Evolutionary conservation across 2,113 vertebrate species (phyloP).

Genomic region (Solenodon paradoxus): DNA sequence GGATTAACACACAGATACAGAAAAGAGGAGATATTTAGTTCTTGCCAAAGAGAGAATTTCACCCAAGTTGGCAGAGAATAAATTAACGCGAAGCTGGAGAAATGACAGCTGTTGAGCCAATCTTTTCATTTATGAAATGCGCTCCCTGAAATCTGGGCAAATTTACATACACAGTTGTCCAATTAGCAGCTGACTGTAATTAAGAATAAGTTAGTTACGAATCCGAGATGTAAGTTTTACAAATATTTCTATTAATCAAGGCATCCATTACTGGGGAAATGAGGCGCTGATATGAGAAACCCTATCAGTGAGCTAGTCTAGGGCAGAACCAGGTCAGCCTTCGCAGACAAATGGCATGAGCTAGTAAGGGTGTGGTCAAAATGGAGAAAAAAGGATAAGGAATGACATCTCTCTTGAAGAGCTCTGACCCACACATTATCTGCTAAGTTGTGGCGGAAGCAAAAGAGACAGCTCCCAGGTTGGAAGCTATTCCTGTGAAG

Average conservation of each 20-base stretch:
- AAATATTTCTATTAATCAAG: slow-evolving; percentile 59
- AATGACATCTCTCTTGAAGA: not conserved
- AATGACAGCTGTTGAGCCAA: slow-evolving; percentile 27
- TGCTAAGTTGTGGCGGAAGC: not conserved
- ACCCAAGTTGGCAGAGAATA: not conserved
- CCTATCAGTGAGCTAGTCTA: not conserved
- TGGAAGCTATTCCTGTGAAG: not conserved
- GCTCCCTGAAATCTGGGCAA: not conserved
- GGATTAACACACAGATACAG: not conserved
- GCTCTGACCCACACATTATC: not conserved
- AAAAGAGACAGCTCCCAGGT: not conserved
- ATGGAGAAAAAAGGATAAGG: not conserved
- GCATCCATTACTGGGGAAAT: slow-evolving; percentile 35
- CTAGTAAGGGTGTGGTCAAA: not conserved
- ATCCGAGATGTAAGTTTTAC: slow-evolving; percentile 26
- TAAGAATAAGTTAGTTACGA: slow-evolving; percentile 45
- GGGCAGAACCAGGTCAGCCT: not conserved
- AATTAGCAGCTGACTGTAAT: slow-evolving; percentile 49
- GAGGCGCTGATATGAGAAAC: not conserved
- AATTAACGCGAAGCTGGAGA: slow-evolving; percentile 11
- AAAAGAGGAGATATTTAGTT: not conserved
- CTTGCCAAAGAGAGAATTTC: not conserved
- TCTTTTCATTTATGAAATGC: not conserved
- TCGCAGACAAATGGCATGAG: not conserved
- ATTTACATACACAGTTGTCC: slow-evolving; percentile 37